A percentile compares a stretch with the other conserved stretches of the same genome.
These are phyloP conservation scores for Lethocerus indicus DNA, from an alignment of 1,140 invertebrate species.

Conservation along the genomic window DNA sequence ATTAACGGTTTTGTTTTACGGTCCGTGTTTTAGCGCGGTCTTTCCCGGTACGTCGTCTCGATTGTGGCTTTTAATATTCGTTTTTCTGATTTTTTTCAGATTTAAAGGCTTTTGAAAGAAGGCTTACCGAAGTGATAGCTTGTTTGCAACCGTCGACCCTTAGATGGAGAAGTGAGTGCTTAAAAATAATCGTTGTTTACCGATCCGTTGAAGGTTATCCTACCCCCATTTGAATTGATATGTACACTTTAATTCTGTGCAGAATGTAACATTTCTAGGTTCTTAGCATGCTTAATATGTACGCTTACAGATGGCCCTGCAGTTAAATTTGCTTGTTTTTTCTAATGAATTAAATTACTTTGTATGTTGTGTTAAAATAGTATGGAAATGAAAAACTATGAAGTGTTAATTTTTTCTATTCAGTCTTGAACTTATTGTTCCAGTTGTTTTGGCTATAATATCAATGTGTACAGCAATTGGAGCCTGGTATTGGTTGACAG, in stretches of 20 bases:
- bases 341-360: too few relatives aligned
- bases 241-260: too few relatives aligned
- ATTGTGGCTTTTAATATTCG: conserved; percentile 3
- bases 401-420: background rate
- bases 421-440: conserved; percentile 22
- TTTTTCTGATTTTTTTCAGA: conserved; percentile 44
- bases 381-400: too few relatives aligned
- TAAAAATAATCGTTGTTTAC: background rate
- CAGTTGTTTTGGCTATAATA: conserved; percentile 68
- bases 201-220: too few relatives aligned
- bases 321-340: too few relatives aligned
- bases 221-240: too few relatives aligned
- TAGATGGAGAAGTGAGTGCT: conserved; percentile 74
- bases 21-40: too few relatives aligned
- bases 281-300: too few relatives aligned
- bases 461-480: conserved; percentile 79
- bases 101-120: conserved; percentile 89
- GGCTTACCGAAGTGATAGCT: conserved; percentile 90
- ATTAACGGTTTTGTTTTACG: too few relatives aligned
- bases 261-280: too few relatives aligned
- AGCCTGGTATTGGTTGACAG: conserved; percentile 86
- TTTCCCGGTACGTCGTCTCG: background rate
- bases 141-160: conserved; percentile 79
- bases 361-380: too few relatives aligned
- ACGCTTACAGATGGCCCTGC: too few relatives aligned